Evolutionary conservation across 2,113 vertebrate genomes (phyloP), one percentile per base, ranked within the genome.

Genomic region (Cettia cetti): DNA sequence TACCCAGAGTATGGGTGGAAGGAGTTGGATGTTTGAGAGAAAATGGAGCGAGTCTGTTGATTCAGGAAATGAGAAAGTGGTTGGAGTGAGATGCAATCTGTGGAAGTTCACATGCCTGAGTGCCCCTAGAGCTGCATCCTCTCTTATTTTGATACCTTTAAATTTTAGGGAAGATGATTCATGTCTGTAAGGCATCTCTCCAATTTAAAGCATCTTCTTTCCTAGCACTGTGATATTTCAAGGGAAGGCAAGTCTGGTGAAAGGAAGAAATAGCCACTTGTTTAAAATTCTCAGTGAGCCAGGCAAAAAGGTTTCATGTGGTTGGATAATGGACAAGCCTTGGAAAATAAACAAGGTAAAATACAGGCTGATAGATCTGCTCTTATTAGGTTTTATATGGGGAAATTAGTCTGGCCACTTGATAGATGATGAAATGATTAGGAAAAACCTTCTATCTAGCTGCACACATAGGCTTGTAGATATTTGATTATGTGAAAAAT

Each of bases 401-500:
- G 22, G 40, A 91, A 94, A 94, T 91, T 80, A 91, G 61, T 39
- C 40, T 89, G 57, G 28, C 60, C 47, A 40, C 71, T 91, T 60
- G 37, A 83, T 82, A n/a, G 70, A 66, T 64, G 90, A 84, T 77
- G 65, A 82, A 95, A 82, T 79, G 37, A 82, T 72, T 72, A 92
- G 40, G 52, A 68, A 95, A 65, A 78, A 54, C 64, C 57, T 82
- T 82, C 87, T 87, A 44, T 81, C 47, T 63, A 89, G 23, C 69
- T 86, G 42, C 50, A 64, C 37, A 40, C 31, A 69, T 2, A 52
- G 40, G 31, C 14, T 10, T 86, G 44, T n/a, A 88, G 82, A 76
- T n/a, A 89, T 89, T 80, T 82, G 71, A 77, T 82, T 92, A 54
- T 33, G 21, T 83, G 59, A 90, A 96, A 94, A 78, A 85, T 35